A percentile compares a stretch with the other conserved stretches of the same genome.
phyloP scores from a whole-genome alignment of 2,113 vertebrate genomes.

The Siniperca chuatsi region DNA sequence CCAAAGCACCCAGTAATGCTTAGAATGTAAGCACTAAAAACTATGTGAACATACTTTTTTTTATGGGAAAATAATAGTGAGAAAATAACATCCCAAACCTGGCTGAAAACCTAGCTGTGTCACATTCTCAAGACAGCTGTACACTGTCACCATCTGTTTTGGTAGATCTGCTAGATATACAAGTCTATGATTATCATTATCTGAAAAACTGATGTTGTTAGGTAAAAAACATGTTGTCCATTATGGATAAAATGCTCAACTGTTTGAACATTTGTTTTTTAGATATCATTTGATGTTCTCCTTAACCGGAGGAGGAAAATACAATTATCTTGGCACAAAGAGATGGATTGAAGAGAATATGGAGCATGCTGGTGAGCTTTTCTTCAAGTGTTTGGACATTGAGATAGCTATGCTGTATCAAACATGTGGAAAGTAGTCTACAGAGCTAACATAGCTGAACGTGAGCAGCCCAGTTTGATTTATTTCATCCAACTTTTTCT shows the following conservation, averaged over 20 bases:
- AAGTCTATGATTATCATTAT: neutral
- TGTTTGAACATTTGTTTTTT: constrained; percentile 5
- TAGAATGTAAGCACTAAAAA: neutral
- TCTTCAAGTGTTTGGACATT: neutral
- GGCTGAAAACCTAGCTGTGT: neutral
- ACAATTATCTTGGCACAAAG: constrained; percentile 86
- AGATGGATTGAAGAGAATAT: constrained; percentile 86
- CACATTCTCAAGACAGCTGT: neutral
- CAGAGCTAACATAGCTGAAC: neutral
- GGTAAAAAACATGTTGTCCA: neutral
- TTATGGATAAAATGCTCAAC: neutral
- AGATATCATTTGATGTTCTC: constrained; percentile 82
- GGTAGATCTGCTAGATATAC: too few relatives aligned
- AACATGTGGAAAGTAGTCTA: neutral
- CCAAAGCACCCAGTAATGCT: neutral
- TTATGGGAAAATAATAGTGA: neutral
- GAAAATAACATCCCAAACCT: neutral
- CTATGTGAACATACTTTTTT: neutral
- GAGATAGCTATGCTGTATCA: neutral
- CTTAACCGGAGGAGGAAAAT: constrained; percentile 85
- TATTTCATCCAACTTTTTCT: neutral
- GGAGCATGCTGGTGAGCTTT: constrained; percentile 82
- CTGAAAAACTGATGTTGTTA: neutral
- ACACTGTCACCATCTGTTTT: neutral
- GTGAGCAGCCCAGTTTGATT: neutral